phyloP scores from a whole-genome alignment of 2,888 invertebrate genomes.

The Mythimna albipuncta region DNA sequence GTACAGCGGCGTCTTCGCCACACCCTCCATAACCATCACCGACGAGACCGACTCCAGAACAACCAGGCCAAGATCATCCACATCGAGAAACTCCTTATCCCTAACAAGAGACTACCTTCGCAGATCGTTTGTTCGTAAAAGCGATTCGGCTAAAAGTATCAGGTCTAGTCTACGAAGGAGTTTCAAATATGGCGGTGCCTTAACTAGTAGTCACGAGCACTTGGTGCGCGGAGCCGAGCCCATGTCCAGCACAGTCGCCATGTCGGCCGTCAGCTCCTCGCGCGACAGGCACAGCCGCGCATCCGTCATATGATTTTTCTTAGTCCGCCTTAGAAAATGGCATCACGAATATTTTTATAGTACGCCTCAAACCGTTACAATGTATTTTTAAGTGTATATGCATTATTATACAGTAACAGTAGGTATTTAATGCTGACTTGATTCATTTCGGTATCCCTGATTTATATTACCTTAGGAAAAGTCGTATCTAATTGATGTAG shows the following conservation, averaged over 20 bases:
- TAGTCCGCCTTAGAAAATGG: constrained; percentile 38
- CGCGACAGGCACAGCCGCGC: constrained; percentile 78
- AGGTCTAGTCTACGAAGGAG: constrained; percentile 84
- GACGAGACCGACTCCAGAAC: constrained; percentile 77
- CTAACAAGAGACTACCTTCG: constrained; percentile 82
- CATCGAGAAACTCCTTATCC: constrained; percentile 79
- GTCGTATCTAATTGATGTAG: constrained; percentile 4
- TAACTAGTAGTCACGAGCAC: constrained; percentile 90
- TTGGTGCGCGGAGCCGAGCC: constrained; percentile 91
- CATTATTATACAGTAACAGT: constrained; percentile 33
- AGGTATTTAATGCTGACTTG: constrained; percentile 19
- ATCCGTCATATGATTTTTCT: constrained; percentile 80
- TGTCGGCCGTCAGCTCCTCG: constrained; percentile 83
- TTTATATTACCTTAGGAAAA: constrained; percentile 5
- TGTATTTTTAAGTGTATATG: constrained; percentile 50
- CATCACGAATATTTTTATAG: constrained; percentile 43
- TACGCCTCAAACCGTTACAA: constrained; percentile 54
- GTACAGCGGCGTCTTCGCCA: constrained; percentile 73
- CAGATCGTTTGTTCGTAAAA: constrained; percentile 84
- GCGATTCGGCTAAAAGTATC: constrained; percentile 85
- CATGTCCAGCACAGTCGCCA: constrained; percentile 87
- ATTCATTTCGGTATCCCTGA: constrained; percentile 1
- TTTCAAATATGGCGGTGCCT: constrained; percentile 83
- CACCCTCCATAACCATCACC: constrained; percentile 78
- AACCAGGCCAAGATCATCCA: constrained; percentile 71